These are phyloP conservation scores for Tetranychus urticae DNA, from an alignment of 1,140 invertebrate species.

Conservation along the genomic window DNA sequence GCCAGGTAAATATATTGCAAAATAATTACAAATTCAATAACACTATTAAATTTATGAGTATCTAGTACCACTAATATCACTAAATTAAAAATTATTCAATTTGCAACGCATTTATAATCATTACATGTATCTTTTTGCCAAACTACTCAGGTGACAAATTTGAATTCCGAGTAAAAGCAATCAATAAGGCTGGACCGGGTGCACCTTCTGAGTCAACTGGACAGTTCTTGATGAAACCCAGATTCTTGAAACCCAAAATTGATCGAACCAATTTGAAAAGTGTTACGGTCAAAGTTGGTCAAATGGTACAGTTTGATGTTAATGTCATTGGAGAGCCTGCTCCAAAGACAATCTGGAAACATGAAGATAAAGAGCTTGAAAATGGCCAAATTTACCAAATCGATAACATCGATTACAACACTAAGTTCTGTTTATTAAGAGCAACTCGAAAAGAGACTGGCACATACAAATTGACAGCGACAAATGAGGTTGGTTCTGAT, in stretches of 20 bases:
- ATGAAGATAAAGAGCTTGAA: constrained; percentile 35
- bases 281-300: constrained; percentile 43
- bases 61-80: neutral
- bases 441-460: constrained; percentile 68
- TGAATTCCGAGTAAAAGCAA: constrained; percentile 70
- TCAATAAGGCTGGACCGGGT: constrained; percentile 79
- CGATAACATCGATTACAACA: constrained; percentile 19
- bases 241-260: constrained; percentile 88
- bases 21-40: constrained; percentile 54
- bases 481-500: constrained; percentile 68
- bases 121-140: no score
- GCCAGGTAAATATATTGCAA: constrained; percentile 22
- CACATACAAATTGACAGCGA: constrained; percentile 65
- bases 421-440: constrained; percentile 54
- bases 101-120: constrained; percentile 35
- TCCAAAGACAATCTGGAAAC: constrained; percentile 58
- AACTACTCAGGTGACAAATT: constrained; percentile 33
- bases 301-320: constrained; percentile 63
- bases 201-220: constrained; percentile 35
- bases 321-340: constrained; percentile 90
- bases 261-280: constrained; percentile 41
- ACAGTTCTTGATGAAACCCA: constrained; percentile 83
- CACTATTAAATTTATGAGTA: neutral
- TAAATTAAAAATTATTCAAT: constrained; percentile 39
- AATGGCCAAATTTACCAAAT: constrained; percentile 22